Conservation (phyloP, 37 sponge, comb jelly and placozoan genomes). For the Eunapius fragilis region DNA sequence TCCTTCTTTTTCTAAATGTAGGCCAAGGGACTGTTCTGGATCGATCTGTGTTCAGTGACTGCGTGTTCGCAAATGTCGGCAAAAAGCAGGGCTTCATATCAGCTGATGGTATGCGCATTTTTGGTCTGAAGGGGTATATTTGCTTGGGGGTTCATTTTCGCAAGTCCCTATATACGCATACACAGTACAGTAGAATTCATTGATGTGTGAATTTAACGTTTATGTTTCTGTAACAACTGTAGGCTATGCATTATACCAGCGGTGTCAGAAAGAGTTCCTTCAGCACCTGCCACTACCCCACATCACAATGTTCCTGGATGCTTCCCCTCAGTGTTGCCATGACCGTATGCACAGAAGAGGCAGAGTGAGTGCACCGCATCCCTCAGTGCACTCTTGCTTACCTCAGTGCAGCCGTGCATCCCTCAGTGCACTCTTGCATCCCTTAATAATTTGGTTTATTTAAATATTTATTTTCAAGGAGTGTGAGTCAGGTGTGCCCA, state of each 20-base stretch:
- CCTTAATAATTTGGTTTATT: too few species aligned
- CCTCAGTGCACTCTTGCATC: too few species aligned
- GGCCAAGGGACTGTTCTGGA: constrained; percentile 80
- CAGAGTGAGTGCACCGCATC: constrained; percentile 50
- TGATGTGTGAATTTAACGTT: too few species aligned
- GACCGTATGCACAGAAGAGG: constrained; percentile 74
- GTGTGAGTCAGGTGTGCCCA: constrained; percentile 81
- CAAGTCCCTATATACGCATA: background rate
- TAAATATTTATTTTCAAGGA: too few species aligned
- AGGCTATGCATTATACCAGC: constrained; percentile 70
- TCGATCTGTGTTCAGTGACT: constrained; percentile 89
- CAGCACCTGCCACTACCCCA: constrained; percentile 69
- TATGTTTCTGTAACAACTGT: background rate
- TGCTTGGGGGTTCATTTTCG: too few species aligned
- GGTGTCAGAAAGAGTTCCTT: constrained; percentile 45
- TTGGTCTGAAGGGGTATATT: background rate
- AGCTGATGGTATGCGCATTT: constrained; percentile 50
- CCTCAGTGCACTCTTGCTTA: background rate
- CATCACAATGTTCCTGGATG: constrained; percentile 66
- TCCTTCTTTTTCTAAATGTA: background rate
- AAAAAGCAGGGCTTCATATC: constrained; percentile 74
- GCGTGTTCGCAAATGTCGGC: constrained; percentile 90
- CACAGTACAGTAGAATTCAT: background rate
- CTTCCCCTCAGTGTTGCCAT: constrained; percentile 71
- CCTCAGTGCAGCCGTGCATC: constrained; percentile 36